Percentiles rank a stretch among this genome's conserved stretches.
Conservation (phyloP, 2,797 vertebrate species). For the Hafferia zeledoni region DNA sequence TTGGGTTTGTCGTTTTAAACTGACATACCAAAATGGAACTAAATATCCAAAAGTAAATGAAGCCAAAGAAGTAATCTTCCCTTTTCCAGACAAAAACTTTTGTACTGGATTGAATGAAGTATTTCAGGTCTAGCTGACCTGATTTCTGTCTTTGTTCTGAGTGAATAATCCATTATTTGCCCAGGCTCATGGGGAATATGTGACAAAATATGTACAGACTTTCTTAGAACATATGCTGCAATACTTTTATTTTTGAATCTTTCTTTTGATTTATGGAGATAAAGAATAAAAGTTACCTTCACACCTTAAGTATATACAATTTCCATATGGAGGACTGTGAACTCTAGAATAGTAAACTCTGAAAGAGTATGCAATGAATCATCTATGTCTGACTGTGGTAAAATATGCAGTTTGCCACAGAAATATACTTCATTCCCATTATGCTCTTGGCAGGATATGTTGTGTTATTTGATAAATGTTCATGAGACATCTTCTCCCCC, state of each 20-base stretch:
- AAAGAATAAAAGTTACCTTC: not conserved
- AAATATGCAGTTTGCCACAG: not conserved
- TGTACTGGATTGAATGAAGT: not conserved
- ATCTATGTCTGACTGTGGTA: not conserved
- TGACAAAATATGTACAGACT: not conserved
- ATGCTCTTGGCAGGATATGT: not conserved
- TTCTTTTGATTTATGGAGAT: conserved; percentile 13
- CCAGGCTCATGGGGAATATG: not conserved
- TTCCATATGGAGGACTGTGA: not conserved
- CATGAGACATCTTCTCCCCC: not conserved
- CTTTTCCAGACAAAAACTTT: not conserved
- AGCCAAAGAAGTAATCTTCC: not conserved
- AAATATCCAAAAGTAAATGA: not conserved
- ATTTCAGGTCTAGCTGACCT: not conserved
- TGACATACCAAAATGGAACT: not conserved
- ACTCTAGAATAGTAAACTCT: not conserved
- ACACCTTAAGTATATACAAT: not conserved
- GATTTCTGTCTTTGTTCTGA: not conserved
- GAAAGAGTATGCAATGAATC: not conserved
- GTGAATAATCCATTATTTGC: not conserved
- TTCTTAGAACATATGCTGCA: not conserved
- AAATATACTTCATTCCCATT: not conserved
- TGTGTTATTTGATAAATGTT: not conserved
- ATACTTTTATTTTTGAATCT: not conserved
- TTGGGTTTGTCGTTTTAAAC: not conserved